Base-by-base conservation (phyloP, 2,888 invertebrate genomes). In the Homarus gammarus region DNA sequence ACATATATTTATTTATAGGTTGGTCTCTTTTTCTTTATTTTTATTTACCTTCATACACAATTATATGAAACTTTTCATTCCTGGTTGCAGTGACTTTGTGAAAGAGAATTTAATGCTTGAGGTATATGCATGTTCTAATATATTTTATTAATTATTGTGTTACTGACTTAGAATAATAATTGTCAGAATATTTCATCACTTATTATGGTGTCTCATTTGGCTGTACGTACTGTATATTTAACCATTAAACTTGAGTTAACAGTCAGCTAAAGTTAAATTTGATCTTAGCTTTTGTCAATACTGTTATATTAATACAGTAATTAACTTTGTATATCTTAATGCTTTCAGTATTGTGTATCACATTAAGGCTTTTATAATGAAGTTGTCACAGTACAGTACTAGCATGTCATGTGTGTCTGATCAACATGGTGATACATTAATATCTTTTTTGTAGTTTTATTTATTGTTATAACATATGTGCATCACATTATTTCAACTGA, bases 1-100 rank as follows among this genome's bases (percentile, higher is more conserved):
- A 73, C 33, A 8, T 73, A 73, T 73, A 8, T 73, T 33, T 73
- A 73, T 73, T 33, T 73, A 73, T 73, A 73, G 27, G 33, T 73
- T 33, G 27, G 33, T 73, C 27, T 73, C 27, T 73, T 33, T 3
- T 33, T 3, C 27, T 73, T 33, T 73, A 73, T 73, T 33, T 73
- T 33, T 3, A 73, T 73, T 33, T 73, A 73, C 38, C 27, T 73
- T 33, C 38, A 73, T 73, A 73, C 38, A 73, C 33, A 73, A 18
- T 33, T 73, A 73, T 33, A 73, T 73, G 33, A n/a, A n/a, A n/a
- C n/a, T n/a, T n/a, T n/a, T n/a, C n/a, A n/a, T n/a, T n/a, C n/a
- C n/a, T n/a, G n/a, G n/a, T n/a, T n/a, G n/a, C 44, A 10, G 44
- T 49, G 12, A 49, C 44, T 12, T 49, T 49, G 12, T 49, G 6